These are phyloP conservation scores for Cryptocephalus primarius DNA, from an alignment of 2,888 invertebrate species.

Conservation along the genomic window DNA sequence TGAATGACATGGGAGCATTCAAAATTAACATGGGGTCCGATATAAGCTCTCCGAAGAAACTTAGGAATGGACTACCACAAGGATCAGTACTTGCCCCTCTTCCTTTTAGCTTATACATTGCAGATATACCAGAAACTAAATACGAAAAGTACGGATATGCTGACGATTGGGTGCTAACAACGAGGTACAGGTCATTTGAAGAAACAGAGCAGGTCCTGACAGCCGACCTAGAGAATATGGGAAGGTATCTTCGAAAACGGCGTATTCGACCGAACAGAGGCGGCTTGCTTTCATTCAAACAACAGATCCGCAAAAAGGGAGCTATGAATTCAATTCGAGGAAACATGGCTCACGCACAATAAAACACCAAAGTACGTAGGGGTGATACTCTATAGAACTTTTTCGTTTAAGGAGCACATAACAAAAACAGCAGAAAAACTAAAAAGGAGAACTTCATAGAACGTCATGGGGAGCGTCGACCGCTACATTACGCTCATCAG, in stretches of 20 bases:
- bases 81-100: neutral
- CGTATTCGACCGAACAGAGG: conserved; percentile 5
- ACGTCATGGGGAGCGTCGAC: too few species aligned
- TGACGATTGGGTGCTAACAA: conserved; percentile 6
- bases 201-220: conserved; percentile 4
- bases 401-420: too few species aligned
- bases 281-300: conserved; percentile 3
- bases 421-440: too few species aligned
- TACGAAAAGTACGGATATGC: too few species aligned
- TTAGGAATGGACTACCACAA: neutral
- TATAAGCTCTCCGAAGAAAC: neutral
- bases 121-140: too few species aligned
- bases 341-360: conserved; percentile 4
- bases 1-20: neutral
- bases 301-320: conserved; percentile 4
- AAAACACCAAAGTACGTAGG: too few species aligned
- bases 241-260: conserved; percentile 5
- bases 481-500: too few species aligned
- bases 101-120: too few species aligned
- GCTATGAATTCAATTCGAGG: neutral
- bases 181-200: conserved; percentile 1
- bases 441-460: too few species aligned
- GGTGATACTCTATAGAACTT: too few species aligned
- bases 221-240: conserved; percentile 2
- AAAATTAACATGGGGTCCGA: conserved; percentile 3